Base-by-base conservation (phyloP, 1,140 invertebrate genomes). In the Philaenus spumarius region DNA sequence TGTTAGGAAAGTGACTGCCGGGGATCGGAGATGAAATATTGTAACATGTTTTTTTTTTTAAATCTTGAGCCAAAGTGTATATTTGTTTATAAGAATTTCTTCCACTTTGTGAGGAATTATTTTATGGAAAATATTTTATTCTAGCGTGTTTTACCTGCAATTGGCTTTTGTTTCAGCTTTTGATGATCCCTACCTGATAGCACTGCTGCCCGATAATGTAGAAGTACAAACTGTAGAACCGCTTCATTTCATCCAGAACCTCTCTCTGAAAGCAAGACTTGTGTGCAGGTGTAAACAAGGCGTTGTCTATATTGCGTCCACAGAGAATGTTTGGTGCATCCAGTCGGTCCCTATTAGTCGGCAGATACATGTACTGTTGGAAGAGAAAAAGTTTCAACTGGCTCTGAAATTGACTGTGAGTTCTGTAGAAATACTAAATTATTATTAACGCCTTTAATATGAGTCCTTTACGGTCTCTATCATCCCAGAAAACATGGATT, bases 331-430 rank as follows among this genome's bases (percentile, higher is more conserved):
- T 17, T 97, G 93, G 92, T 86, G 86, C 67, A 74, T 98, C 19
- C 82, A 80, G 47, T 78, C 83, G 11, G 81, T 91, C 5, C 87
- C 93, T 59, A 78, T 92, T 54, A 79, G 82, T 2, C 83, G 82
- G 55, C 94, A 97, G 75, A 86, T 93, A 12, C 77, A 87, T 66
- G 82, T 85, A 58, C 75, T 97, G 19, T 71, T 97, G 1, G 82
- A 87, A 62, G 83, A 89, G 63, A 95, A 95, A 74, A 88, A 95
- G 67, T 97, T 96, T 78, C 89, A 95, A 72, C 74, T 97, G 37
- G 95, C 95, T n/a, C 77, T 97, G 19, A 86, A 90, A 72, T 74
- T 98, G 56, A 92, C 89, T n/a, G 92, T 95, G 77, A 78, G 82
- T 80, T 4, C 26, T 30, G 3, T 30, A n/a, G n/a, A n/a, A n/a